These are phyloP conservation scores for Pterocles burchelli DNA, from an alignment of 2,113 vertebrate genomes.

Conservation along the genomic window DNA sequence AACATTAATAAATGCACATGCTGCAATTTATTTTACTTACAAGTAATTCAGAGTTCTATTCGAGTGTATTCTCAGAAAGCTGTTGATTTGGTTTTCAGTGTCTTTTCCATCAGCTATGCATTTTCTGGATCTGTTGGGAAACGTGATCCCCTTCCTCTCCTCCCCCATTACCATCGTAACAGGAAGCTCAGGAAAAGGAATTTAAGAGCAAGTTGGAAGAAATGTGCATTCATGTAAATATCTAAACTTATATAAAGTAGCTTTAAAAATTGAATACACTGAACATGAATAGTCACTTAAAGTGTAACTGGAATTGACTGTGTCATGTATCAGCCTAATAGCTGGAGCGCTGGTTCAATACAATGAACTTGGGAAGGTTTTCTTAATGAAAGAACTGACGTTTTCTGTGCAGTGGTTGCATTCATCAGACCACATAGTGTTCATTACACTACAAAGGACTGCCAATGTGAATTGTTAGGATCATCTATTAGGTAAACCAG, in stretches of 20 bases:
- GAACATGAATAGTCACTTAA: constrained; percentile 94
- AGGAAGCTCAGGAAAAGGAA: constrained; percentile 36
- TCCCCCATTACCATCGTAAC: background rate
- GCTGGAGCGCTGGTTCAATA: constrained; percentile 94
- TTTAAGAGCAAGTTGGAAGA: background rate
- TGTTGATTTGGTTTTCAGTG: background rate
- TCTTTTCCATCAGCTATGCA: background rate
- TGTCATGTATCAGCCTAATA: constrained; percentile 98
- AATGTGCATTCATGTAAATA: constrained; percentile 45
- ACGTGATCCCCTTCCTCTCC: background rate
- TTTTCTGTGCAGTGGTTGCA: constrained; percentile 88
- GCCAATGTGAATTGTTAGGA: constrained; percentile 87
- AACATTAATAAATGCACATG: background rate
- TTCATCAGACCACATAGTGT: constrained; percentile 92
- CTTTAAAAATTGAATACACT: constrained; percentile 69
- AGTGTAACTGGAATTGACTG: constrained; percentile 94
- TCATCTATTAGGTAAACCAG: constrained; percentile 89
- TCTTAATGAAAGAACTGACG: constrained; percentile 99
- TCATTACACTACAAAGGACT: constrained; percentile 91
- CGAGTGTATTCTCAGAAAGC: background rate
- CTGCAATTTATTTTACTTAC: background rate
- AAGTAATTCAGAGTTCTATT: background rate
- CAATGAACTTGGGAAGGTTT: constrained; percentile 91
- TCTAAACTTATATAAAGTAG: constrained; percentile 53
- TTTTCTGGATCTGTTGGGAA: background rate